Evolutionary conservation across 1,140 invertebrate genomes (phyloP).

Genomic region (Drosophila pectinifera): DNA sequence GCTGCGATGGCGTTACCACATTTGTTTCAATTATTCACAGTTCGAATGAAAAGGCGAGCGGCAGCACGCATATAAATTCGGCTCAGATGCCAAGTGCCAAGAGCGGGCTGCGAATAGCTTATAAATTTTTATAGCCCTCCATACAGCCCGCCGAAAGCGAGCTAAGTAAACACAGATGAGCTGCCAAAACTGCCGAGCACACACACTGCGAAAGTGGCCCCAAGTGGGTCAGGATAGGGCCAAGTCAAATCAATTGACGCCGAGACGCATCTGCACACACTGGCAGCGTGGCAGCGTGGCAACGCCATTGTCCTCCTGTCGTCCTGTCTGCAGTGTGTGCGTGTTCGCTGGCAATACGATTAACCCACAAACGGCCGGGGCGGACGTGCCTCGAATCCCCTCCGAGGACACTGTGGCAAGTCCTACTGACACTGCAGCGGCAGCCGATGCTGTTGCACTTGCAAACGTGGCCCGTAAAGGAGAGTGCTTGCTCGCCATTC

Average conservation of each 20-base stretch:
- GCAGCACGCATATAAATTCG: constrained; percentile 57
- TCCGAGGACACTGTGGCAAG: constrained; percentile 21
- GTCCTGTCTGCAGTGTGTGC: constrained; percentile 31
- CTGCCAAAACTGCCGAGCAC: constrained; percentile 56
- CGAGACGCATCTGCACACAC: constrained; percentile 48
- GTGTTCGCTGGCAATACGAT: constrained; percentile 50
- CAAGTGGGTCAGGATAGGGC: constrained; percentile 46
- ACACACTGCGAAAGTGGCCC: constrained; percentile 44
- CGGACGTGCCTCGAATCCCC: constrained; percentile 26
- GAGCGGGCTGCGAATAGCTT: constrained; percentile 15
- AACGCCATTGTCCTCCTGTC: constrained; percentile 43
- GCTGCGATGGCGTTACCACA: constrained; percentile 20
- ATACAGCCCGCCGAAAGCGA: constrained; percentile 7
- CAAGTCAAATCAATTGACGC: constrained; percentile 63
- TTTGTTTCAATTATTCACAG: constrained; percentile 71
- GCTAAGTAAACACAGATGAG: constrained; percentile 54
- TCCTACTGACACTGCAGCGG: constrained; percentile 20
- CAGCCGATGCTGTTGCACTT: constrained; percentile 18
- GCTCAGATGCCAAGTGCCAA: constrained; percentile 14
- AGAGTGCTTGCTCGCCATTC: neutral
- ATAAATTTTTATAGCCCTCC: constrained; percentile 64
- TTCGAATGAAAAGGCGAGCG: constrained; percentile 28
- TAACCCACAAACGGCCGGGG: constrained; percentile 64
- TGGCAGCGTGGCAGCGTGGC: constrained; percentile 7
- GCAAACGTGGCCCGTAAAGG: constrained; percentile 28